These are phyloP conservation scores for Galago senegalensis DNA, from an alignment of 2,797 vertebrate species.

Conservation along the genomic window DNA sequence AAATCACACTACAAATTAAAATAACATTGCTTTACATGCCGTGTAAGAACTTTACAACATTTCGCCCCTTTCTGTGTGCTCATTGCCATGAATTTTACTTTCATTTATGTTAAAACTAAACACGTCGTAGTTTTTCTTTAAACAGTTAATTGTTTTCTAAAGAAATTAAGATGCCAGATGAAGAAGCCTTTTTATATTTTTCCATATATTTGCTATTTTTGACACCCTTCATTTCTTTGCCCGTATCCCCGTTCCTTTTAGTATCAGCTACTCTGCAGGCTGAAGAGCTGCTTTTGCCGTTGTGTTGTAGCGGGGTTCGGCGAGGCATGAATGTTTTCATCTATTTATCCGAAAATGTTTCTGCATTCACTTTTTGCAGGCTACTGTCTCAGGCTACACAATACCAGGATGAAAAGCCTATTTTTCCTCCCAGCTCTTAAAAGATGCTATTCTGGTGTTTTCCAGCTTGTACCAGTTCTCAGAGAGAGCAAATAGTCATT, in stretches of 20 bases:
- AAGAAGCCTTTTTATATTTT: not conserved
- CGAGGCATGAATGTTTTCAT: not conserved
- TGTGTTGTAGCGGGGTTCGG: not conserved
- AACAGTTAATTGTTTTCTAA: not conserved
- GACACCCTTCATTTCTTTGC: not conserved
- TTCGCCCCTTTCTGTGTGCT: not conserved
- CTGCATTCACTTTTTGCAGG: not conserved
- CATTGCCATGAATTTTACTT: not conserved
- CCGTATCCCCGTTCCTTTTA: not conserved
- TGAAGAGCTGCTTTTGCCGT: not conserved
- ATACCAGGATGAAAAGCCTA: not conserved
- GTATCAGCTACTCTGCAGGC: not conserved
- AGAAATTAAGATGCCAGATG: conserved; percentile 4
- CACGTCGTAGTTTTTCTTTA: not conserved
- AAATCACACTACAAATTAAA: not conserved
- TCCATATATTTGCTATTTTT: not conserved
- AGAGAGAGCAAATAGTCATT: not conserved
- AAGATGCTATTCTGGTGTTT: not conserved
- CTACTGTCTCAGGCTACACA: not conserved
- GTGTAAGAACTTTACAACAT: not conserved
- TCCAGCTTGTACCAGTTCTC: not conserved
- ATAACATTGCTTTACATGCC: not conserved
- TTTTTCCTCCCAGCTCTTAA: not conserved
- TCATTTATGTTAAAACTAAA: conserved; percentile 13
- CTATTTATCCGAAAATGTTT: conserved; percentile 7